Evolutionary conservation across 2,113 vertebrate genomes (phyloP), one percentile per base, ranked within the genome.

Genomic region (Lichenostomus cassidix): DNA sequence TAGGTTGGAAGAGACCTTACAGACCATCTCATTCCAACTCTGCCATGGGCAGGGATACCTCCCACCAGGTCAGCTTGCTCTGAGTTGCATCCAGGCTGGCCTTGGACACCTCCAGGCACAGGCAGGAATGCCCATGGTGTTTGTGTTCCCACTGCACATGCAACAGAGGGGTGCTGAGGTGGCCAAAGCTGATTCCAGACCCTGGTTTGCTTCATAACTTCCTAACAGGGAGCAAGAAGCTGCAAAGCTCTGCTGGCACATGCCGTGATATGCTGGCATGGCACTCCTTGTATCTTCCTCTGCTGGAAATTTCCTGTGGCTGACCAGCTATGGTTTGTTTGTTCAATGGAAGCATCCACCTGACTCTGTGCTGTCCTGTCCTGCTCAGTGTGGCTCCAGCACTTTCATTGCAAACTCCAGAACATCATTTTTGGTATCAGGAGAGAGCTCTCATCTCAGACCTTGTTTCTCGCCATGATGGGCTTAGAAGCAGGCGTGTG

Each of bases 261-360:
- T 9, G 33, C 11, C 27, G 4, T 13, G 22, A 17, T 25, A 8
- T 3, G 10, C 0, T 2, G 63, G 27, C 29, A 4, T 1, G 7
- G 39, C 35, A 33, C 21, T 56, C 4, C 37, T 24, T 65, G 12
- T 20, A 22, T 55, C 10, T 33, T 55, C 23, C 44, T 80, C 44
- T 2, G 1, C 2, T n/a, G 50, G 25, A 69, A 44, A n/a, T 46
- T 37, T 49, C 56, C 44, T 78, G 47, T 42, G 46, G 20, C 20
- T 49, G 33, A 20, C 16, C 15, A 37, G 25, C 41, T 50, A 3
- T 0, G 0, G 15, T n/a, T 71, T 9, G 11, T 56, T 75, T 41
- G 29, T n/a, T 13, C 16, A 29, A 6, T 49, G 49, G 27, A 46
- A 50, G 10, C 2, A 5, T 50, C 33, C 19, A 24, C 21, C 64